These are phyloP conservation scores for Chironomus tentans DNA, from an alignment of 2,888 invertebrate species.

Conservation along the genomic window DNA sequence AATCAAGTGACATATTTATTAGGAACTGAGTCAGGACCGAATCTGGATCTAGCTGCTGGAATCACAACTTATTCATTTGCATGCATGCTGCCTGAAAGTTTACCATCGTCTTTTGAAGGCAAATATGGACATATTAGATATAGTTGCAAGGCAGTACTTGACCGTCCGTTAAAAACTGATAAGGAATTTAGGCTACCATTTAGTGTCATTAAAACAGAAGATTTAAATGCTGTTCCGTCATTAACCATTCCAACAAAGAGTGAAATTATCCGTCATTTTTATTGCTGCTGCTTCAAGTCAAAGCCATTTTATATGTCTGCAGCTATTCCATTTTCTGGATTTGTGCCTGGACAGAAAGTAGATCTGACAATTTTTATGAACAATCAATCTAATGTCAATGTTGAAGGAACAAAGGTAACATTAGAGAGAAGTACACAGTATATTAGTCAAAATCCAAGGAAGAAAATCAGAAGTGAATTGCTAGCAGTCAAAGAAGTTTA, in stretches of 20 bases:
- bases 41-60: slow-evolving; percentile 39
- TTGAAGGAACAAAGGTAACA: slow-evolving; percentile 11
- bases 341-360: slow-evolving; percentile 15
- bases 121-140: slow-evolving; percentile 44
- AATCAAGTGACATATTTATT: slow-evolving; percentile 42
- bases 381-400: slow-evolving; percentile 5
- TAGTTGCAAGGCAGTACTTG: slow-evolving; percentile 49
- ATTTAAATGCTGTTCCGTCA: slow-evolving; percentile 8
- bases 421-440: slow-evolving; percentile 4
- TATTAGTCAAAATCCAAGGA: slow-evolving; percentile 11
- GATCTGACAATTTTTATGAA: slow-evolving; percentile 7
- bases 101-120: slow-evolving; percentile 44
- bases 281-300: slow-evolving; percentile 12
- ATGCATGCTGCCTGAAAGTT: slow-evolving; percentile 42
- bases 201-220: slow-evolving; percentile 20
- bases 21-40: slow-evolving; percentile 44
- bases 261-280: slow-evolving; percentile 6
- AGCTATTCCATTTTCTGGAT: slow-evolving; percentile 14
- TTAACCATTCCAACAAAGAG: background rate
- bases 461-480: background rate
- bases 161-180: slow-evolving; percentile 50
- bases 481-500: slow-evolving; percentile 5
- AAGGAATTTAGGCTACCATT: slow-evolving; percentile 7
- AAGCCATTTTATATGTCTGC: slow-evolving; percentile 15
- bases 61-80: slow-evolving; percentile 44